Percentiles rank a stretch among this genome's conserved stretches.
These are phyloP conservation scores for Lepeophtheirus nordmannii DNA, from an alignment of 2,888 invertebrate species.

Conservation along the genomic window DNA sequence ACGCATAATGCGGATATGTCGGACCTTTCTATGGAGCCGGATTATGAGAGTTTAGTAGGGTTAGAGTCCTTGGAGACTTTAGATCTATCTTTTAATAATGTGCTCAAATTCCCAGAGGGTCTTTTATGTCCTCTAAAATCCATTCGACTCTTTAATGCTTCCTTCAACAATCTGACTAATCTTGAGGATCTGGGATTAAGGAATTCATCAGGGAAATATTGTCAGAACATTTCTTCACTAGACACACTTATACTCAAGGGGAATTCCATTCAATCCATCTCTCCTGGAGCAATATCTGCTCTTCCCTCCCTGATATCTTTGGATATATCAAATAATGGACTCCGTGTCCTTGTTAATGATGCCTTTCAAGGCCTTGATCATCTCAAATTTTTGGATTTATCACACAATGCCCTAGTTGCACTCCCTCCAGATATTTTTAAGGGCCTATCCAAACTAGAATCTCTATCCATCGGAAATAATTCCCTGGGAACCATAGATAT, in stretches of 20 bases:
- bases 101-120: constrained; percentile 10
- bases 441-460: not conserved
- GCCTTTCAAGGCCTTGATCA: constrained; percentile 7
- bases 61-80: constrained; percentile 8
- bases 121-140: constrained; percentile 8
- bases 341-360: not conserved
- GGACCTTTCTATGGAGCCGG: constrained; percentile 9
- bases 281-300: constrained; percentile 8
- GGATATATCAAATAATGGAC: constrained; percentile 8
- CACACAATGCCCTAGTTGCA: constrained; percentile 6
- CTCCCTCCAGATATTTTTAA: constrained; percentile 16
- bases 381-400: constrained; percentile 14
- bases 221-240: not conserved
- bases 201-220: not conserved
- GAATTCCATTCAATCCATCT: constrained; percentile 1
- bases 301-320: not conserved
- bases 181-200: constrained; percentile 5
- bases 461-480: constrained; percentile 10
- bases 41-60: constrained; percentile 16
- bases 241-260: not conserved
- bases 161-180: constrained; percentile 9
- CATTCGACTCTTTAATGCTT: not conserved
- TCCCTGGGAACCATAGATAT: constrained; percentile 14
- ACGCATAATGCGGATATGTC: constrained; percentile 17
- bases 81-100: constrained; percentile 13